Base-by-base conservation (phyloP, 2,113 vertebrate genomes). In the Atlantisia rogersi region DNA sequence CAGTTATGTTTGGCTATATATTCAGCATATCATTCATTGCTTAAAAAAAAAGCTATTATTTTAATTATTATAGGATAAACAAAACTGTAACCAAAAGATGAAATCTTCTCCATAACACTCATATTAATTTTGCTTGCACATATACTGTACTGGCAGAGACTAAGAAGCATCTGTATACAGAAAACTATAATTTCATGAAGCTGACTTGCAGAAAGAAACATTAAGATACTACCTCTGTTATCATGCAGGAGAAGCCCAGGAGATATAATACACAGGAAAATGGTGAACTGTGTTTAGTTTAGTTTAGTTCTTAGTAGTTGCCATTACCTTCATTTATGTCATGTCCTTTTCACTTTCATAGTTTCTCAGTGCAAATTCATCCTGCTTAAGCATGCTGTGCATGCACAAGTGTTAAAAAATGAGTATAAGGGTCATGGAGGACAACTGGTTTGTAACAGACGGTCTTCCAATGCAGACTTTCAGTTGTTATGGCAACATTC, bases 401-500 rank as follows among this genome's bases (percentile, higher is more conserved):
- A 90, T 73, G 46, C 84, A 40, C 24, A 89, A 93, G 63, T 86
- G n/a, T 83, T 94, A 94, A 90, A 89, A 84, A 84, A 87, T 92
- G 13, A 89, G 29, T 88, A 74, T 91, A 94, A 95, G 70, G 53
- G 62, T 97, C 70, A 91, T 71, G 60, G 12, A 97, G 29, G 86
- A 90, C 56, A 96, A 75, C 58, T 82, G 58, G 25, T 90, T 96
- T 86, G 29, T 88, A 96, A 92, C 46, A 92, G 15, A 58, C 7
- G 35, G 19, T 15, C 62, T 82, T 94, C 94, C 37, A 93, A 22
- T 84, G 44, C 24, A 93, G 92, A 90, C 88, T 82, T 97, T 96
- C 77, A 84, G 97, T 96, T 98, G 94, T 97, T 97, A 97, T 97
- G 75, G 84, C 71, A 96, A 98, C 67, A 35, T 94, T 95, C 92